phyloP scores from a whole-genome alignment of 1,140 invertebrate species.

The Eciton burchellii region DNA sequence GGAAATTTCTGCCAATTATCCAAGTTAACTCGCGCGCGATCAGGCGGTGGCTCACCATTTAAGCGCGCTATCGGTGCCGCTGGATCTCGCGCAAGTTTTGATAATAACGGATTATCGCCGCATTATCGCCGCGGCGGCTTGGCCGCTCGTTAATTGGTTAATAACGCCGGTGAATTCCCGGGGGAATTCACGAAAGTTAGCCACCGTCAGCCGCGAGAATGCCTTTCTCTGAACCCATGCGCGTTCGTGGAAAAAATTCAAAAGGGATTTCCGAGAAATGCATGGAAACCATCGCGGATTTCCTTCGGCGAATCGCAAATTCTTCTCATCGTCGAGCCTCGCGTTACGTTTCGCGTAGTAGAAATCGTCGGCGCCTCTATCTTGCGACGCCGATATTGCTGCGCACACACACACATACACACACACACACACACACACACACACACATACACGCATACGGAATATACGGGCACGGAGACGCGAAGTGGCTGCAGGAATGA shows the following conservation, averaged over 20 bases:
- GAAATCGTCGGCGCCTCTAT: too few species aligned
- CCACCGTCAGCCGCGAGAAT: neutral
- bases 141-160: conserved; percentile 33
- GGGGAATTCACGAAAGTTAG: conserved; percentile 36
- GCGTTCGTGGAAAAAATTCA: conserved; percentile 39
- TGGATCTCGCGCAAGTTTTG: neutral
- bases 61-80: neutral
- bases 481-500: conserved; percentile 10
- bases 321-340: too few species aligned
- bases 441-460: too few species aligned
- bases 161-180: neutral
- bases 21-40: neutral
- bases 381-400: too few species aligned
- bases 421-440: too few species aligned
- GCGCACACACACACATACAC: too few species aligned
- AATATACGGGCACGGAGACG: too few species aligned
- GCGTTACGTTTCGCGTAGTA: too few species aligned
- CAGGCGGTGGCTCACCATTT: neutral
- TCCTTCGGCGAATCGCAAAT: too few species aligned
- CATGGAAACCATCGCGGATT: too few species aligned
- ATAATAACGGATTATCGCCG: conserved; percentile 1
- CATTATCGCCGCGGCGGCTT: neutral
- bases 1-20: neutral
- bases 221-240: too few species aligned
- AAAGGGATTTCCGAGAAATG: neutral